Evolutionary conservation across 2,797 vertebrate genomes (phyloP), one percentile per base, ranked within the genome.

Genomic region (Eospalax fontanierii): DNA sequence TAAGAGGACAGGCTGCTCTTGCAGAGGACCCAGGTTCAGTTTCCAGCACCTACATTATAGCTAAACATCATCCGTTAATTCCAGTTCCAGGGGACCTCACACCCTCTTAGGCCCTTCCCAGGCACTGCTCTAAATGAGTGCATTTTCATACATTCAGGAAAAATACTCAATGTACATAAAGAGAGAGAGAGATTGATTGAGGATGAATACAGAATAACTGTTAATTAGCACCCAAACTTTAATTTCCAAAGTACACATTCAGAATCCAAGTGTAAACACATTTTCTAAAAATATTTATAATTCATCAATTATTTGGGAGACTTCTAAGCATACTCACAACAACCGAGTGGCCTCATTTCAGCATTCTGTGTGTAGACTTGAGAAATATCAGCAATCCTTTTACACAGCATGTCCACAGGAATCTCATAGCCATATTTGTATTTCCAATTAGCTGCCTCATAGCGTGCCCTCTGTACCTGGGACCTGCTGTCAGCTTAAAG

Each of bases 371-470:
- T 99, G 98, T 99, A 99, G 96, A 99, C 99, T 98, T 99, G 99
- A 92, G 99, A 99, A 98, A 99, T 99, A 97, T 99, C 99, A 50
- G 99, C 99, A 73, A 99, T 99, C 97, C 99, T 99, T 98, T 99
- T 99, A 97, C 99, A 99, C 90, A 99, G 98, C 99, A 99, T 99
- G 97, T 99, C 99, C 98, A 99, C 99, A 19, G 99, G 99, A 97
- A 99, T 99, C 98, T 99, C 99, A 92, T 99, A 99, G 81, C 99
- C 99, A 35, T 99, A 99, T 98, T 99, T 99, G 98, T 99, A 99
- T 97, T 99, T 99, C 99, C 99, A 99, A 98, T 99, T 99, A 95
- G 99, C 99, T 50, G 99, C 99, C 97, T 99, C 99, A 26, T 99
- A 99, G 94, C 99, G 99, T 89, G 99, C 99, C 98, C 99, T 99